These are phyloP conservation scores for Eristalis arbustorum DNA, from an alignment of 2,888 invertebrate genomes.

Conservation along the genomic window DNA sequence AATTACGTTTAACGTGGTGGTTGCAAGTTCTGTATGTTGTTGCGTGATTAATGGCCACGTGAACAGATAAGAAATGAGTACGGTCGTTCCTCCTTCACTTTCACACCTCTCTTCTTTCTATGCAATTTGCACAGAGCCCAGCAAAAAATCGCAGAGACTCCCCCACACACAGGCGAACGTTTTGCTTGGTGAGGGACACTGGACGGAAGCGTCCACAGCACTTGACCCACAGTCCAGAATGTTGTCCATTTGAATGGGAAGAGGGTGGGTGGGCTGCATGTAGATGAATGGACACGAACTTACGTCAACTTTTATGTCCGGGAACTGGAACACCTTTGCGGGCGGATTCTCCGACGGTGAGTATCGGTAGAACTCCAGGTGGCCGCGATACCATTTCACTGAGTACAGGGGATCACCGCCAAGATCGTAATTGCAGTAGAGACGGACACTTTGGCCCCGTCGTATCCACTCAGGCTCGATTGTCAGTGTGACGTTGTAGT, in stretches of 20 bases:
- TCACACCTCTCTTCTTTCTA: background rate
- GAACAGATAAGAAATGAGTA: constrained; percentile 65
- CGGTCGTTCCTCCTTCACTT: constrained; percentile 1
- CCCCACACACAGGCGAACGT: constrained; percentile 12
- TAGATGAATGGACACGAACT: constrained; percentile 78
- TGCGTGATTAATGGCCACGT: constrained; percentile 67
- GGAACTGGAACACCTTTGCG: constrained; percentile 85
- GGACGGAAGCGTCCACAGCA: constrained; percentile 23
- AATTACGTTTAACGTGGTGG: constrained; percentile 68
- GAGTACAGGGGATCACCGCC: constrained; percentile 86
- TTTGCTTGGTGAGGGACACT: constrained; percentile 29
- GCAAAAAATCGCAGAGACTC: constrained; percentile 25
- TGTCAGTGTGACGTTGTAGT: constrained; percentile 81
- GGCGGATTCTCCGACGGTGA: constrained; percentile 85
- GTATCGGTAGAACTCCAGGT: constrained; percentile 86
- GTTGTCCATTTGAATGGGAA: constrained; percentile 1
- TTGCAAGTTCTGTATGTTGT: constrained; percentile 56
- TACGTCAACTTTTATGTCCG: constrained; percentile 86
- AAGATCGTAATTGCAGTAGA: constrained; percentile 84
- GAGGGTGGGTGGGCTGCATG: background rate
- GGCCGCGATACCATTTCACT: constrained; percentile 86
- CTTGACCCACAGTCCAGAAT: constrained; percentile 33
- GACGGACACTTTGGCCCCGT: constrained; percentile 83
- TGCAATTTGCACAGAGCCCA: background rate
- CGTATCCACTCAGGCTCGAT: constrained; percentile 84